Evolutionary conservation across 1,140 invertebrate species (phyloP).

Genomic region (Theocolax elegans): DNA sequence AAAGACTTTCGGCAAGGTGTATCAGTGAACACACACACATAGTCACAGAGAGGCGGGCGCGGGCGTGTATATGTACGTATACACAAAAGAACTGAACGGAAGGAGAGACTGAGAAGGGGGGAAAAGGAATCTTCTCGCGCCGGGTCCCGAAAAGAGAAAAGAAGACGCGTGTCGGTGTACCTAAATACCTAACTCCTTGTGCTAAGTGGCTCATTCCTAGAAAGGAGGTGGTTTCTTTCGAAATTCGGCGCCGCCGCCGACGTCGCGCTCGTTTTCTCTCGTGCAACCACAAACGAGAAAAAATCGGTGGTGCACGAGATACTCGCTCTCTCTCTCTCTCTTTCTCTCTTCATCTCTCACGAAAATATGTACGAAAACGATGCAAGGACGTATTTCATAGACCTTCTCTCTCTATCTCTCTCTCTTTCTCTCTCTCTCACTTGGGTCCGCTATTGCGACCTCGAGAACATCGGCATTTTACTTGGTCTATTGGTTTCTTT

Average conservation of each 20-base stretch:
- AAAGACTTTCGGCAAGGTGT: conserved; percentile 17
- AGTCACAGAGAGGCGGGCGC: neutral
- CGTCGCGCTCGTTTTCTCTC: no score
- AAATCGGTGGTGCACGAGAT: conserved; percentile 12
- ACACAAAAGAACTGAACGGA: neutral
- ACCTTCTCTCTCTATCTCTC: neutral
- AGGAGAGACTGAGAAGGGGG: conserved; percentile 9
- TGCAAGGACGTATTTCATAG: conserved; percentile 54
- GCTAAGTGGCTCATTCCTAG: conserved; percentile 48
- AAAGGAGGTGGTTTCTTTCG: conserved; percentile 51
- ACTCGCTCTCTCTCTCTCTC: no score
- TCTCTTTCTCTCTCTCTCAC: neutral
- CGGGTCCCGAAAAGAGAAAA: neutral
- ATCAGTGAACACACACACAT: no score
- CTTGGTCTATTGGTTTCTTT: conserved; percentile 21
- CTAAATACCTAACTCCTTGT: conserved; percentile 39
- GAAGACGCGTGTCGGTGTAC: conserved; percentile 33
- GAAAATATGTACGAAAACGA: conserved; percentile 50
- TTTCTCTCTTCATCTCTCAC: no score
- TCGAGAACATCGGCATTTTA: neutral
- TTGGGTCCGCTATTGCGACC: conserved; percentile 21
- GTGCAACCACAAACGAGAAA: conserved; percentile 36
- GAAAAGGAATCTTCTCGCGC: neutral
- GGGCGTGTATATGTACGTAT: neutral
- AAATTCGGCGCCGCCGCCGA: conserved; percentile 49